Percentiles rank a stretch among this genome's conserved stretches.
phyloP scores from a whole-genome alignment of 2,113 vertebrate genomes.

The Megaleporinus macrocephalus region DNA sequence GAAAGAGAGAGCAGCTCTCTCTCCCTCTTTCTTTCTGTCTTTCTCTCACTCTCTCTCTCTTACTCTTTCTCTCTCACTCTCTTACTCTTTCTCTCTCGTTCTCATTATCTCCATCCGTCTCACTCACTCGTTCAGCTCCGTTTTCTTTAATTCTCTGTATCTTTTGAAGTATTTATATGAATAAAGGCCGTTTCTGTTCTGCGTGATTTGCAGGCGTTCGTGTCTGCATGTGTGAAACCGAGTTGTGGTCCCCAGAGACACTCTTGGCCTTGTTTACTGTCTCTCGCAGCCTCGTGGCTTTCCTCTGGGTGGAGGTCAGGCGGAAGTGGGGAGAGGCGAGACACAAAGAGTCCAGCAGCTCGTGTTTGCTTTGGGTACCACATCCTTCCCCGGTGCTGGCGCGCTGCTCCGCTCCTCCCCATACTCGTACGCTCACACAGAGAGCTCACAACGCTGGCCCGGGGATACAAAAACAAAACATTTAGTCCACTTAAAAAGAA shows the following conservation, averaged over 20 bases:
- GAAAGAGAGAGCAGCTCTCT: not conserved
- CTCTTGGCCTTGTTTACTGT: slow-evolving; percentile 56
- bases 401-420: slow-evolving; percentile 29
- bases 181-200: slow-evolving; percentile 24
- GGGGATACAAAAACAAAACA: slow-evolving; percentile 9
- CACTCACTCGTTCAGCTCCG: too few species aligned
- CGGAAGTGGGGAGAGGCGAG: slow-evolving; percentile 67
- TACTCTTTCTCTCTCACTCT: not conserved
- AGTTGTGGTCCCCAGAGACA: slow-evolving; percentile 13
- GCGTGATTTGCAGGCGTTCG: not conserved
- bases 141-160: slow-evolving; percentile 18
- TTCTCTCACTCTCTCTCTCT: not conserved
- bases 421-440: slow-evolving; percentile 12
- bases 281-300: slow-evolving; percentile 58
- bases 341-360: slow-evolving; percentile 57
- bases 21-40: not conserved
- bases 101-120: not conserved
- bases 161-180: slow-evolving; percentile 23
- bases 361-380: slow-evolving; percentile 61
- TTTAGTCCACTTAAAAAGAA: not conserved
- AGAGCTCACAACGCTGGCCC: not conserved
- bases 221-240: not conserved
- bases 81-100: not conserved
- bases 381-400: slow-evolving; percentile 64
- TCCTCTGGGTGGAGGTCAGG: slow-evolving; percentile 53